phyloP scores from a whole-genome alignment of 2,113 vertebrate species.

The Corythoichthys haematopterus region DNA sequence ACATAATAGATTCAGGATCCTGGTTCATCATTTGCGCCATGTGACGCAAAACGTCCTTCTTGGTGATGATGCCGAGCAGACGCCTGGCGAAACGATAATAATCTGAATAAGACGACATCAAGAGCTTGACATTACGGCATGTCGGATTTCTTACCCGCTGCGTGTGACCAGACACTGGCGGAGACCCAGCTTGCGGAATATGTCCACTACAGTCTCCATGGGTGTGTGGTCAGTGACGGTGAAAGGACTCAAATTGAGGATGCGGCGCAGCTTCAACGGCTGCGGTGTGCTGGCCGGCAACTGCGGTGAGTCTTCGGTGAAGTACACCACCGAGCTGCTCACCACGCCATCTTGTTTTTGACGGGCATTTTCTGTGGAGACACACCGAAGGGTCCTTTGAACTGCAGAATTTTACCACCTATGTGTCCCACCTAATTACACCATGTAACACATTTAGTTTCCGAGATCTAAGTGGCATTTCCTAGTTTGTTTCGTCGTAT shows the following conservation, averaged over 20 bases:
- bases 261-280: slow-evolving; percentile 86
- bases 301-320: slow-evolving; percentile 89
- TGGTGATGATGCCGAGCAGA: slow-evolving; percentile 81
- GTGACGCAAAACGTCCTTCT: slow-evolving; percentile 96
- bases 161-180: slow-evolving; percentile 94
- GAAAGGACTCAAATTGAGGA: slow-evolving; percentile 98
- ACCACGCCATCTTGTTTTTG: slow-evolving; percentile 97
- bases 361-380: slow-evolving; percentile 82
- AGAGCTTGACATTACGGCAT: background rate
- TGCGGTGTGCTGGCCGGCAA: slow-evolving; percentile 86
- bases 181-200: slow-evolving; percentile 95
- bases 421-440: background rate
- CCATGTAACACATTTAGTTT: too few relatives aligned
- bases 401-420: background rate
- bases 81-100: slow-evolving; percentile 51
- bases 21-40: slow-evolving; percentile 99
- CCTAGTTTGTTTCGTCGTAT: too few relatives aligned
- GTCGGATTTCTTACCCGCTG: slow-evolving; percentile 77
- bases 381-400: background rate
- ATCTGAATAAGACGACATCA: background rate
- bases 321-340: slow-evolving; percentile 94
- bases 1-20: slow-evolving; percentile 98
- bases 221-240: slow-evolving; percentile 98
- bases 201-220: slow-evolving; percentile 99
- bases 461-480: too few relatives aligned